Conservation (phyloP, 2,797 vertebrate species). For the Choloepus didactylus region DNA sequence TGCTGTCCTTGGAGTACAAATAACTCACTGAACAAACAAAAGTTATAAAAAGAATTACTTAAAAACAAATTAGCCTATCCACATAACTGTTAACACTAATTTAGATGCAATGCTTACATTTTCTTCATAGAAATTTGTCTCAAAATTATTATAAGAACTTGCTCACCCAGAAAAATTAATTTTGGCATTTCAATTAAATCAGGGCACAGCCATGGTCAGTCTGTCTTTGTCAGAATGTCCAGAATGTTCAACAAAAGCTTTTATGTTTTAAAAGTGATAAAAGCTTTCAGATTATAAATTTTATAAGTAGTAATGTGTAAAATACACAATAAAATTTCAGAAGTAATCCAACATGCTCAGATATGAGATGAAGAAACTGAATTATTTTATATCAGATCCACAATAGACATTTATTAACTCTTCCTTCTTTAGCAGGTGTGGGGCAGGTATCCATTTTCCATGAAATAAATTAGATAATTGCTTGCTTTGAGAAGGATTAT, state of each 20-base stretch:
- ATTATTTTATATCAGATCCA: background rate
- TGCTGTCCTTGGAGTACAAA: background rate
- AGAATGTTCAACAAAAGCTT: background rate
- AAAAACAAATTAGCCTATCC: too few relatives aligned
- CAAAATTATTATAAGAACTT: background rate
- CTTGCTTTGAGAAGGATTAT: background rate
- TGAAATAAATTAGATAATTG: background rate
- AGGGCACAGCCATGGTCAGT: background rate
- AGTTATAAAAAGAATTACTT: too few relatives aligned
- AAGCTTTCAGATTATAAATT: background rate
- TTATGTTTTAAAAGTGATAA: background rate
- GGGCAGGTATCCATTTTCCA: background rate
- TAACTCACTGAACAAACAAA: background rate
- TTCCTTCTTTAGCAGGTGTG: background rate
- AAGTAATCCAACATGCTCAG: background rate
- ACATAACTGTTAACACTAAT: too few relatives aligned
- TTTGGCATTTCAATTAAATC: background rate
- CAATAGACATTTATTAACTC: background rate
- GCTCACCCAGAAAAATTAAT: background rate
- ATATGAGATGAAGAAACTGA: background rate
- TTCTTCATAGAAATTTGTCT: constrained; percentile 3
- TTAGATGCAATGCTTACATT: background rate
- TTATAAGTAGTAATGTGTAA: background rate
- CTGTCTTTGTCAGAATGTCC: background rate
- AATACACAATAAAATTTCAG: background rate